Percentiles rank a stretch among this genome's conserved stretches.
Evolutionary conservation across 2,797 vertebrate genomes (phyloP).

Genomic region (Sternarchorhynchus goeldii): DNA sequence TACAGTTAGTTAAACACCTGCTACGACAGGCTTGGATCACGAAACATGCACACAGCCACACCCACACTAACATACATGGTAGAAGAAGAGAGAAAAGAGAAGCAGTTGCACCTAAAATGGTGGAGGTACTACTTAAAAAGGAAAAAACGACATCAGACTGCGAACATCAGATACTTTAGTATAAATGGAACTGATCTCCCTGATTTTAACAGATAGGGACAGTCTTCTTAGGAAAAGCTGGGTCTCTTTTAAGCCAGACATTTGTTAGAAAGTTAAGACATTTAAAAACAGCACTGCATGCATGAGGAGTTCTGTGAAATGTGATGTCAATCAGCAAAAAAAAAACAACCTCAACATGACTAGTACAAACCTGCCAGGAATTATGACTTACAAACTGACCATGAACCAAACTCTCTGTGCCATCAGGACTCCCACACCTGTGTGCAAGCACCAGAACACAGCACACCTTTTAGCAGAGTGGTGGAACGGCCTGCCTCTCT

Average conservation of each 20-base stretch:
- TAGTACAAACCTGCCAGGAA: constrained; percentile 38
- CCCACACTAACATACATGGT: not conserved
- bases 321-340: constrained; percentile 21
- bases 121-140: not conserved
- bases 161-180: not conserved
- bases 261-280: constrained; percentile 1
- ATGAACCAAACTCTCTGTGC: constrained; percentile 34
- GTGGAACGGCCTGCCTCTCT: constrained; percentile 1
- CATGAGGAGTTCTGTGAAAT: constrained; percentile 5
- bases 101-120: not conserved
- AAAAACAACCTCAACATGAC: not conserved
- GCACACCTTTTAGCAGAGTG: constrained; percentile 22
- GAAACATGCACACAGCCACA: not conserved
- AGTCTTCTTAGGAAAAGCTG: not conserved
- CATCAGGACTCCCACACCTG: constrained; percentile 37
- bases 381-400: constrained; percentile 22
- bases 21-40: not conserved
- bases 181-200: not conserved
- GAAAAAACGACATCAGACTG: constrained; percentile 5
- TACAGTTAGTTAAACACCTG: not conserved
- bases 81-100: not conserved
- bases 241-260: not conserved
- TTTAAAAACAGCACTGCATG: not conserved
- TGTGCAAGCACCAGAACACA: constrained; percentile 25
- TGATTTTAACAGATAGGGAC: not conserved